These are phyloP conservation scores for Rhinogobius similis DNA, from an alignment of 2,113 vertebrate genomes.

Conservation along the genomic window DNA sequence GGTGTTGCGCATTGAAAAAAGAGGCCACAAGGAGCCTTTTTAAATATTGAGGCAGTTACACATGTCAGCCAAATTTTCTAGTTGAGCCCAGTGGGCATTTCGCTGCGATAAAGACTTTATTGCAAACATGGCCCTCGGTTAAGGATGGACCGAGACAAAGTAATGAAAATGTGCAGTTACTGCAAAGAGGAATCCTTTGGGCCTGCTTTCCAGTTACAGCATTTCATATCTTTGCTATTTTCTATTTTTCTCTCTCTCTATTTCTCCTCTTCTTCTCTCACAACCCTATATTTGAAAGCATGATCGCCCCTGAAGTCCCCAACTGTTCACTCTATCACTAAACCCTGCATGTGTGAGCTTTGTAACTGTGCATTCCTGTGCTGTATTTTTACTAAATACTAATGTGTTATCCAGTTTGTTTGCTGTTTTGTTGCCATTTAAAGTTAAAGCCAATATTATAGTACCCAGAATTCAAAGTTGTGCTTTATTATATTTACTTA, in stretches of 20 bases:
- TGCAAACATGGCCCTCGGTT: background rate
- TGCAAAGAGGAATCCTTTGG: slow-evolving; percentile 2
- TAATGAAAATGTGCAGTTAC: background rate
- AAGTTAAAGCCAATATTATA: background rate
- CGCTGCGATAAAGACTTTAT: background rate
- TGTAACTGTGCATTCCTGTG: slow-evolving; percentile 18
- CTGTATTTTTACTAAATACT: slow-evolving; percentile 21
- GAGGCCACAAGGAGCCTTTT: slow-evolving; percentile 11
- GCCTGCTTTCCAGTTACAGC: slow-evolving; percentile 13
- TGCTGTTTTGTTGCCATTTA: background rate
- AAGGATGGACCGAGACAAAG: background rate
- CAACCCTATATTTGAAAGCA: slow-evolving; percentile 11
- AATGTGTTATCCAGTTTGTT: background rate
- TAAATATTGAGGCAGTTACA: background rate
- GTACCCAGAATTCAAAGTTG: background rate
- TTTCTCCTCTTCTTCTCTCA: slow-evolving; percentile 17
- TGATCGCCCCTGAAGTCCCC: slow-evolving; percentile 17
- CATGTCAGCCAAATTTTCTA: background rate
- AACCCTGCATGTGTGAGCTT: slow-evolving; percentile 54
- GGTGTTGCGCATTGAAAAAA: slow-evolving; percentile 10
- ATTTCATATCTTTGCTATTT: slow-evolving; percentile 13
- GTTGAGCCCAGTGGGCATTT: background rate
- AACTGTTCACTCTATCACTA: slow-evolving; percentile 18
- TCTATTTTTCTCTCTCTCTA: slow-evolving; percentile 25
- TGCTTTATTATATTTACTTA: background rate